Conservation (phyloP, 2,888 invertebrate genomes). For the Hartigia nigra region DNA sequence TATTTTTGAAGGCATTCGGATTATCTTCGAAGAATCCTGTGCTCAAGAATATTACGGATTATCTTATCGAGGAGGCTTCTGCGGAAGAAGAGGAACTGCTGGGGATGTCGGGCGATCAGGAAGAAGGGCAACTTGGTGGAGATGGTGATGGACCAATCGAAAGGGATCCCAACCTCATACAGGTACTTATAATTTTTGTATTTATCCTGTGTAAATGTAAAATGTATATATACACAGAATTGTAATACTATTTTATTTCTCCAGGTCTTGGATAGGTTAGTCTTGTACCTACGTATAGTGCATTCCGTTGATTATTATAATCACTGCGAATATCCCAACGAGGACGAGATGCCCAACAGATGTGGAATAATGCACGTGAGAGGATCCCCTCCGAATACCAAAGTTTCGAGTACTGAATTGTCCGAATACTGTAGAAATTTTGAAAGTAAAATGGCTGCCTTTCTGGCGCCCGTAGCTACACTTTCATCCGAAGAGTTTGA, state of each 20-base stretch:
- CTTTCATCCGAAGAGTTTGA: constrained; percentile 81
- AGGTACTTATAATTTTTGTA: constrained; percentile 69
- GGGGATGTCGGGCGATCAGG: constrained; percentile 71
- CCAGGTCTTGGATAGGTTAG: constrained; percentile 77
- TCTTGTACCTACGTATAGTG: constrained; percentile 94
- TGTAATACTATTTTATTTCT: constrained; percentile 27
- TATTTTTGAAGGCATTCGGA: constrained; percentile 70
- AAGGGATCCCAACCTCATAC: constrained; percentile 77
- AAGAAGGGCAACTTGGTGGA: constrained; percentile 67
- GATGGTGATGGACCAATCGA: constrained; percentile 72
- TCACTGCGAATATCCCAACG: constrained; percentile 98
- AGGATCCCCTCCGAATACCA: constrained; percentile 86
- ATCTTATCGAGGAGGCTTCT: constrained; percentile 96
- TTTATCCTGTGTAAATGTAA: not conserved
- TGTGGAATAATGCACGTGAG: constrained; percentile 98
- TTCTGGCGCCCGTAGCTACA: constrained; percentile 82
- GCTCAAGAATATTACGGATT: constrained; percentile 96
- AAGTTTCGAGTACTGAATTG: constrained; percentile 79
- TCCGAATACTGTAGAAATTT: constrained; percentile 83
- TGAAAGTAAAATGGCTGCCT: constrained; percentile 91
- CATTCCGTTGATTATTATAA: constrained; percentile 99
- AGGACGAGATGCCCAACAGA: constrained; percentile 99
- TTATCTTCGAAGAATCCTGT: constrained; percentile 91
- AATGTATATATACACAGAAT: constrained; percentile 10
- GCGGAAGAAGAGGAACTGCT: constrained; percentile 97